phyloP scores from a whole-genome alignment of 2,113 vertebrate species.

The Salvelinus sp. region DNA sequence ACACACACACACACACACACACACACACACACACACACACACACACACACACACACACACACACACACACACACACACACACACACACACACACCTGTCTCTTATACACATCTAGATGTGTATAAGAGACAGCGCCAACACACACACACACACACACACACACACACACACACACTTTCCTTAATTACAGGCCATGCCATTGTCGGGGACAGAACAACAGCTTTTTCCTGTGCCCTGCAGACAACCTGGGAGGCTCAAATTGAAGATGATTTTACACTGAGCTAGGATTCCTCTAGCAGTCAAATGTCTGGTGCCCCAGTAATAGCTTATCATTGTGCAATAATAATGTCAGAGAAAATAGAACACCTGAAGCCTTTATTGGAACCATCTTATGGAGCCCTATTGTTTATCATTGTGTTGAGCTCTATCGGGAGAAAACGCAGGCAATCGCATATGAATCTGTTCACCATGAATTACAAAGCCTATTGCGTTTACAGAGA shows the following conservation, averaged over 20 bases:
- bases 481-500: too few species aligned
- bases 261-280: constrained; percentile 51
- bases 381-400: constrained; percentile 6
- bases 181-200: constrained; percentile 62
- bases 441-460: neutral
- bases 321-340: constrained; percentile 61
- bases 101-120: too few species aligned
- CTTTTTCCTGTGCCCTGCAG: constrained; percentile 41
- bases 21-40: neutral
- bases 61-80: neutral
- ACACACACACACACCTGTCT: constrained; percentile 7
- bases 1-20: neutral
- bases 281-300: constrained; percentile 52
- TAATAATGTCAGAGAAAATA: constrained; percentile 58
- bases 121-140: too few species aligned
- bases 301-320: constrained; percentile 39
- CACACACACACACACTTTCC: constrained; percentile 30
- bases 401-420: constrained; percentile 44
- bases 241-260: constrained; percentile 50
- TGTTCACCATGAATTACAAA: neutral
- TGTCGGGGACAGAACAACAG: constrained; percentile 36
- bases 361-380: constrained; percentile 42
- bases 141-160: neutral
- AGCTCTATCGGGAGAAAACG: neutral
- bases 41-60: neutral